Base-by-base conservation (phyloP, 2,888 invertebrate species). In the Bedellia somnulentella region DNA sequence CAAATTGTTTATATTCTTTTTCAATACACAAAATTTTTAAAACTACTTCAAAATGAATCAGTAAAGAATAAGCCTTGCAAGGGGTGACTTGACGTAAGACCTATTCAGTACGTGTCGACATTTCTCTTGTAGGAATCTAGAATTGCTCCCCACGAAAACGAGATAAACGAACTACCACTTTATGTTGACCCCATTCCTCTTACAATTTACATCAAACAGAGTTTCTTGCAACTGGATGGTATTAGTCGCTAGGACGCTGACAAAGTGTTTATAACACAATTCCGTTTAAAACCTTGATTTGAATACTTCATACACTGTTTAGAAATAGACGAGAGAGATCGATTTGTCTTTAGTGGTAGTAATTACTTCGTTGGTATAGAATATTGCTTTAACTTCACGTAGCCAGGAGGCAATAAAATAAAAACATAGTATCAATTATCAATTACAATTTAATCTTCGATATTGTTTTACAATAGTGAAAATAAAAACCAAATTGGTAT, bases 101-200 rank as follows among this genome's bases (percentile, higher is more conserved):
- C 45, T 42, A 40, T 39, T 39, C 31, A 38, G 42, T 39, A 41
- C 40, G 46, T 47, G 51, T 43, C 47, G 47, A 46, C 48, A 39
- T 34, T 44, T 43, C 39, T 36, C 39, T 37, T 39, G 41, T 40
- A 35, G 52, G 49, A 53, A 53, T 55, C 50, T 41, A 41, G 43
- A 49, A 52, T 52, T 51, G 49, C 47, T 30, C 49, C 47, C 41
- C 51, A 43, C 39, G 35, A 33, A 44, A 37, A 47, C 10, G 21
- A 22, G 29, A 9, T 13, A 15, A 21, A 21, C 22, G 29, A 21
- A 29, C 22, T 21, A 21, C 29, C 22, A 21, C 14, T 22, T 14
- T 13, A 21, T 12, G 2, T 27, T 27, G 18, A 18, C 27, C 12
- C 15, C 21, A 13, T 9, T 2, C 13, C 3, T 15, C 14, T 14